phyloP scores from a whole-genome alignment of 2,797 vertebrate genomes.

The Poecilia gillii region DNA sequence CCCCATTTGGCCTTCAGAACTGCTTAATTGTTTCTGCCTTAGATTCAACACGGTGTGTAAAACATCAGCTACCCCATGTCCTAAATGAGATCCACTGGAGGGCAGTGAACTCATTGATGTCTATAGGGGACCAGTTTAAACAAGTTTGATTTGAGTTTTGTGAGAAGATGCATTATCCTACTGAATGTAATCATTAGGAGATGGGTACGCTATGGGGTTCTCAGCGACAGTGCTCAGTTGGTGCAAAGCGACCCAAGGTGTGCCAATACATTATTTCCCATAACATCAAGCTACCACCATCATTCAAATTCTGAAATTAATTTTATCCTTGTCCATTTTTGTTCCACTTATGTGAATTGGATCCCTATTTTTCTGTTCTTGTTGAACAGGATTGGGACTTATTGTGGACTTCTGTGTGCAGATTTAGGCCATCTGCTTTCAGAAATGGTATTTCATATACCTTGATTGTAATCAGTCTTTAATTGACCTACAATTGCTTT shows the following conservation, averaged over 20 bases:
- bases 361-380: background rate
- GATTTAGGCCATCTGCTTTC: background rate
- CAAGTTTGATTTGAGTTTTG: background rate
- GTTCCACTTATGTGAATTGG: background rate
- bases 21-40: background rate
- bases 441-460: background rate
- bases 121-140: background rate
- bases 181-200: background rate
- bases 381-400: background rate
- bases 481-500: background rate
- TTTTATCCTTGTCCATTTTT: background rate
- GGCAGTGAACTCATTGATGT: background rate
- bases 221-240: background rate
- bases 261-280: background rate
- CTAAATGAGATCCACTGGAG: background rate
- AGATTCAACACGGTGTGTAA: background rate
- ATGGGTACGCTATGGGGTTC: background rate
- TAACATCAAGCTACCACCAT: background rate
- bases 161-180: background rate
- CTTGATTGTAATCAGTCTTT: background rate
- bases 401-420: background rate
- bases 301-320: background rate
- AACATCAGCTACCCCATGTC: background rate
- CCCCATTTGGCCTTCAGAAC: background rate
- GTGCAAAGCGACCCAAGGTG: background rate